These are phyloP conservation scores for Cydia splendana DNA, from an alignment of 1,140 invertebrate genomes.

Conservation along the genomic window DNA sequence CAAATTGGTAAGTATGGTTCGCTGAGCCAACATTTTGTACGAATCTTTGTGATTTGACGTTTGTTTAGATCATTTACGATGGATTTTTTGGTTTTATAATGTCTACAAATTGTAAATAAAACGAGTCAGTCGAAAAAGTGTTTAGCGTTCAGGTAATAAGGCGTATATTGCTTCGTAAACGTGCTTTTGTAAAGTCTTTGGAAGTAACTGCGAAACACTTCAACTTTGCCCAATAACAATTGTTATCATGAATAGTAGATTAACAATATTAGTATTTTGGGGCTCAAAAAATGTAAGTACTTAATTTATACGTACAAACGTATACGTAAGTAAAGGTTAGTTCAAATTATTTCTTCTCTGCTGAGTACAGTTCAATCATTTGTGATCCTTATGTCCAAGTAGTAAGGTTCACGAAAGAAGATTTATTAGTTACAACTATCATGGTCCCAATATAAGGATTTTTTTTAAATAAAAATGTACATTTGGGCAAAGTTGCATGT, in stretches of 20 bases:
- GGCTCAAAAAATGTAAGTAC: too few species aligned
- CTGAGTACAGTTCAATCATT: too few species aligned
- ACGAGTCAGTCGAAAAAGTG: neutral
- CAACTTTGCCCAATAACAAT: conserved; percentile 12
- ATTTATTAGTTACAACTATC: too few species aligned
- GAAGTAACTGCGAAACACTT: conserved; percentile 17
- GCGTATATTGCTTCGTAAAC: conserved; percentile 20
- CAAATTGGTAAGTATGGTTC: neutral
- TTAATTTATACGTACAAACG: too few species aligned
- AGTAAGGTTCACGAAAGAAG: too few species aligned
- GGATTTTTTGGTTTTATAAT: neutral
- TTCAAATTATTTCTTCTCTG: too few species aligned
- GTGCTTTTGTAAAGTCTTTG: conserved; percentile 42
- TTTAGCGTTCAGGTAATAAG: neutral
- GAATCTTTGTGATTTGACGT: conserved; percentile 1
- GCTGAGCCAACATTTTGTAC: neutral
- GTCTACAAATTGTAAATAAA: neutral
- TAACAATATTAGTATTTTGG: too few species aligned
- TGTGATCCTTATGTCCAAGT: too few species aligned
- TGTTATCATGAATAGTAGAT: too few species aligned
- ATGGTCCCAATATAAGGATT: neutral
- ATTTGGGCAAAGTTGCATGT: neutral
- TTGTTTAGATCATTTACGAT: neutral
- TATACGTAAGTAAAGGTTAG: too few species aligned
- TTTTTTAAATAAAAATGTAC: neutral